Conservation (phyloP, 1,140 invertebrate species). For the Lineus longissimus region DNA sequence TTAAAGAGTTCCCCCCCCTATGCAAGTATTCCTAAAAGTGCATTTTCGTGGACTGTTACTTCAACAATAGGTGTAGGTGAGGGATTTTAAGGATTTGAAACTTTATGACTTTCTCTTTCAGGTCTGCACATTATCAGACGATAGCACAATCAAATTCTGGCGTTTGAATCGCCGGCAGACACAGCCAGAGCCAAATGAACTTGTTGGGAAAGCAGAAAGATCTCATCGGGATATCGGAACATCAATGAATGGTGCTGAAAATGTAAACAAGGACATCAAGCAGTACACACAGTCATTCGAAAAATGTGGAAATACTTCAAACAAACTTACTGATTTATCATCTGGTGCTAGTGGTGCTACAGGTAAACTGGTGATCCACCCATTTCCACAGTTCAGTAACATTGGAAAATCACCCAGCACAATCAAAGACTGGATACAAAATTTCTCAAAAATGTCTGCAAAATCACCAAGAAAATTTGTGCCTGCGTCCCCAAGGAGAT, state of each 20-base stretch:
- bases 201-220: conserved; percentile 24
- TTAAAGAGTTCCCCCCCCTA: too few species aligned
- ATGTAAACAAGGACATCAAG: too few species aligned
- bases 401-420: background rate
- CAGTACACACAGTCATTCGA: too few species aligned
- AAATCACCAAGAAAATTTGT: background rate
- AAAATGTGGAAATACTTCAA: too few species aligned
- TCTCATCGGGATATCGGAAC: conserved; percentile 29
- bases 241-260: too few species aligned
- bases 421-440: background rate
- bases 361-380: too few species aligned
- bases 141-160: conserved; percentile 74
- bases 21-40: too few species aligned
- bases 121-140: conserved; percentile 77
- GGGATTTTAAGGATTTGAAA: too few species aligned
- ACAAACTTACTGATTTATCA: too few species aligned
- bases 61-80: too few species aligned
- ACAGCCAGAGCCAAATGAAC: conserved; percentile 11
- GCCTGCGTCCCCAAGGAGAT: background rate
- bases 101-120: conserved; percentile 52
- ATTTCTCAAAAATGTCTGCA: background rate
- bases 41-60: too few species aligned
- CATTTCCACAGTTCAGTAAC: background rate
- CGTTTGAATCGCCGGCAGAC: conserved; percentile 39
- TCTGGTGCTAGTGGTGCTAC: too few species aligned